Evolutionary conservation across 2,113 vertebrate species (phyloP).

Genomic region (Saccopteryx leptura): DNA sequence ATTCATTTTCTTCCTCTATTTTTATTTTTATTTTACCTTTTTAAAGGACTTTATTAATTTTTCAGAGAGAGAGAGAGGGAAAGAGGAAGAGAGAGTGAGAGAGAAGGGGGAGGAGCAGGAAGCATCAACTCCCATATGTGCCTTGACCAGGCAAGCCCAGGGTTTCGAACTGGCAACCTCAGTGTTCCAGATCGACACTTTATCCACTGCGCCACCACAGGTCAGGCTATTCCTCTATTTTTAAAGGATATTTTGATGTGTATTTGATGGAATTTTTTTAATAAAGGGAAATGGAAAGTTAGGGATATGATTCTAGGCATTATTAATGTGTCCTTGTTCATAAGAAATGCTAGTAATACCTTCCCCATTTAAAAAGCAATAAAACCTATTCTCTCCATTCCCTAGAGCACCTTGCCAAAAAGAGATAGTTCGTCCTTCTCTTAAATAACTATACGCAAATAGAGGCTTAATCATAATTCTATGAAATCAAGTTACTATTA

Average conservation of each 20-base stretch:
- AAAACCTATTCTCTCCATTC: not conserved
- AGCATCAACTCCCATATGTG: too few species aligned
- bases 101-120: too few species aligned
- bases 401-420: not conserved
- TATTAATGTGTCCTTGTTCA: not conserved
- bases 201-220: too few species aligned
- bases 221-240: not conserved
- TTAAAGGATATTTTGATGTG: conserved; percentile 15
- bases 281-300: conserved; percentile 19
- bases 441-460: conserved; percentile 54
- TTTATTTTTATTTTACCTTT: not conserved
- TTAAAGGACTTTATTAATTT: too few species aligned
- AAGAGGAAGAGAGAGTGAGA: too few species aligned
- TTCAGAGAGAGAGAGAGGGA: too few species aligned
- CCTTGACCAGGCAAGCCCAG: too few species aligned
- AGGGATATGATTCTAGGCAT: not conserved
- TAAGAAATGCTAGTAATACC: not conserved
- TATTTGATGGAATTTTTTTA: conserved; percentile 7
- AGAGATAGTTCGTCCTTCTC: not conserved
- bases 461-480: conserved; percentile 38
- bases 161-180: too few species aligned
- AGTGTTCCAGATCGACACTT: too few species aligned
- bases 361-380: not conserved
- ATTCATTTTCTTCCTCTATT: not conserved
- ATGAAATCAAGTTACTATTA: conserved; percentile 64